Evolutionary conservation across 2,797 vertebrate species (phyloP).

Genomic region (Mormyrus hasselquistii): DNA sequence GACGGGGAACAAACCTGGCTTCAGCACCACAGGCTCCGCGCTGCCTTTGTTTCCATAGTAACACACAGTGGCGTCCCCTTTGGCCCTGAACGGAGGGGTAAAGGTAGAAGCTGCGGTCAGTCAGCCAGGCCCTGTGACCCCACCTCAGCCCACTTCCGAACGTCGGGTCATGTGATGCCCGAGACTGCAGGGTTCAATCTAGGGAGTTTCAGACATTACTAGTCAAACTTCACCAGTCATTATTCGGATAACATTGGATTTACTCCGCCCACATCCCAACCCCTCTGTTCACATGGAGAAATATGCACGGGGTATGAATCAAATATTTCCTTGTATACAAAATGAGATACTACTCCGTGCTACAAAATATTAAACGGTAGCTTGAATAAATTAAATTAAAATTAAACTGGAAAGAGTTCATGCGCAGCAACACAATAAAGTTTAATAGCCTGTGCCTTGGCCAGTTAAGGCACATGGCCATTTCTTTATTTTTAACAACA

Average conservation of each 20-base stretch:
- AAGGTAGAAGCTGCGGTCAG: neutral
- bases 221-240: neutral
- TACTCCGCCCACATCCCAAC: neutral
- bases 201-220: neutral
- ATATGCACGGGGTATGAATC: neutral
- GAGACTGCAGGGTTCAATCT: neutral
- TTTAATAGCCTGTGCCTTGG: neutral
- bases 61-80: conserved; percentile 83
- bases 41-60: conserved; percentile 97
- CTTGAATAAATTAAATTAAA: neutral
- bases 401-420: neutral
- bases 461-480: neutral
- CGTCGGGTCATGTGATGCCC: neutral
- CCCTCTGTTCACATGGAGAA: neutral
- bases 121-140: neutral
- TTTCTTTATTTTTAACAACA: neutral
- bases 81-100: conserved; percentile 66
- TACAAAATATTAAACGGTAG: neutral
- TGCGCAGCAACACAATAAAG: neutral
- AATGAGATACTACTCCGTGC: neutral
- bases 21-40: conserved; percentile 74
- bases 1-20: conserved; percentile 69
- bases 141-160: neutral
- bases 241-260: neutral
- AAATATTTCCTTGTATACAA: neutral